Conservation (phyloP, 2,797 vertebrate species). For the Mycteria americana region DNA sequence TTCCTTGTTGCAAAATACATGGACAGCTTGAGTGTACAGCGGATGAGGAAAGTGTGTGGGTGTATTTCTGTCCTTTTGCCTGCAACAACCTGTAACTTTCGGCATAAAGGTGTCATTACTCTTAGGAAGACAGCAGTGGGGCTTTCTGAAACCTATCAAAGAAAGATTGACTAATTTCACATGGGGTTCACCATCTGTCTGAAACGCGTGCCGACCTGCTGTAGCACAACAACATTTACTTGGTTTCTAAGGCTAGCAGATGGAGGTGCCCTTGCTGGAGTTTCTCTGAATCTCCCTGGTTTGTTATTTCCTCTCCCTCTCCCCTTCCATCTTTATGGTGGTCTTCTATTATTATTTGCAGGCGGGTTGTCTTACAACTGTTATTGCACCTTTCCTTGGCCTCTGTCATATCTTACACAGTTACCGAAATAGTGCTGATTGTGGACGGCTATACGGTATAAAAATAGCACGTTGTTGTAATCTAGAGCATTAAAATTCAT, state of each 20-base stretch:
- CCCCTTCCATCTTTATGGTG: background rate
- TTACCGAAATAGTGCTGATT: constrained; percentile 41
- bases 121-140: background rate
- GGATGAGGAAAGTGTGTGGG: background rate
- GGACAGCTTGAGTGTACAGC: background rate
- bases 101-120: background rate
- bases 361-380: background rate
- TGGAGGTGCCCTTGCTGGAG: background rate
- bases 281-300: background rate
- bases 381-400: constrained; percentile 47
- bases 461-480: constrained; percentile 67
- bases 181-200: background rate
- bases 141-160: background rate
- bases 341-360: background rate
- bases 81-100: background rate
- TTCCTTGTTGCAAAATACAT: background rate
- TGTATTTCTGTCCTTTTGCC: background rate
- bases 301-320: background rate
- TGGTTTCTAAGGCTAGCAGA: background rate
- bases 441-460: constrained; percentile 35
- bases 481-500: constrained; percentile 67
- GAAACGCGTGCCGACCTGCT: background rate
- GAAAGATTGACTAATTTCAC: background rate
- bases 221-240: background rate
- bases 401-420: constrained; percentile 54